phyloP scores from a whole-genome alignment of 2,113 vertebrate species.

The Ailurus styani region DNA sequence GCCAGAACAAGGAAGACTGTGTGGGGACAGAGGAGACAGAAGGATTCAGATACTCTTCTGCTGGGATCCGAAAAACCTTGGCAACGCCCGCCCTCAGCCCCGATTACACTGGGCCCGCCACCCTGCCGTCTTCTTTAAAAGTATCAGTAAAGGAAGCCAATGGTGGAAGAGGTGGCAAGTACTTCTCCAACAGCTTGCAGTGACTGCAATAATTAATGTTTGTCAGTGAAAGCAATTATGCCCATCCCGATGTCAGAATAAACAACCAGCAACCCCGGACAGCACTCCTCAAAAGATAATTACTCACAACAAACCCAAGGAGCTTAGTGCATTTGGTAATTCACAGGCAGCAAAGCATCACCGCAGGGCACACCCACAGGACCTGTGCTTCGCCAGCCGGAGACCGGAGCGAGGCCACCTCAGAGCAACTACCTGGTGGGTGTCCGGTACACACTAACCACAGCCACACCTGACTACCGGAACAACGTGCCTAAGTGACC shows the following conservation, averaged over 20 bases:
- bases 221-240: slow-evolving; percentile 49
- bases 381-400: neutral
- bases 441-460: neutral
- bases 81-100: neutral
- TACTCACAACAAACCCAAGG: slow-evolving; percentile 50
- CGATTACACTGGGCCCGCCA: neutral
- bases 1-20: neutral
- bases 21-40: neutral
- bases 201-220: slow-evolving; percentile 59
- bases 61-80: neutral
- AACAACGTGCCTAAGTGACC: neutral
- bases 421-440: no score
- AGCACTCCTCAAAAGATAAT: slow-evolving; percentile 40
- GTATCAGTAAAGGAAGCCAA: slow-evolving; percentile 28
- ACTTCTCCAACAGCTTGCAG: slow-evolving; percentile 28
- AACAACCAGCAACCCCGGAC: slow-evolving; percentile 32
- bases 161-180: slow-evolving; percentile 12
- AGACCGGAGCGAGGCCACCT: accelerated
- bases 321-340: neutral
- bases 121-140: slow-evolving; percentile 12
- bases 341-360: neutral
- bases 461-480: neutral
- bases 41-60: neutral
- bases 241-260: slow-evolving; percentile 45
- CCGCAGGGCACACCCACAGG: neutral